Evolutionary conservation across 2,888 invertebrate genomes (phyloP).

Genomic region (Digitonthophagus gazella): DNA sequence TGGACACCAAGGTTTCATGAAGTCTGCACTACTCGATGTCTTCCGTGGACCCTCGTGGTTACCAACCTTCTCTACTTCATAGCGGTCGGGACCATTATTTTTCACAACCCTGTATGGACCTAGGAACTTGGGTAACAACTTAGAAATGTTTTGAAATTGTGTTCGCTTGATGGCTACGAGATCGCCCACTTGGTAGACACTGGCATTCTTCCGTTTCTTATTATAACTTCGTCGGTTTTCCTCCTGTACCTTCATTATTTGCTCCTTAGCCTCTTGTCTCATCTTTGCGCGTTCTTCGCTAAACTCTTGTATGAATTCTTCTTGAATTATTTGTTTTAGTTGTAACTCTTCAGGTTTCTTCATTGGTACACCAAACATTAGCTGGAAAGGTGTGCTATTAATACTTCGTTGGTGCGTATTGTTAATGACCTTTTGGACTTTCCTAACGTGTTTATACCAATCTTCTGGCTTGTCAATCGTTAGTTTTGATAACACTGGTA

Average conservation of each 20-base stretch:
- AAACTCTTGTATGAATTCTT: neutral
- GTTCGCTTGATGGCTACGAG: neutral
- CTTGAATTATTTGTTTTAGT: neutral
- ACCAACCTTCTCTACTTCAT: neutral
- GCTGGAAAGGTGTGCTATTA: neutral
- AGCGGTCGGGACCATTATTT: neutral
- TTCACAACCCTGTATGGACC: neutral
- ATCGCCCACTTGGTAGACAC: neutral
- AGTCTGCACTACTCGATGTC: too few relatives aligned
- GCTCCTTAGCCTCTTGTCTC: neutral
- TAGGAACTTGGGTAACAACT: too few relatives aligned
- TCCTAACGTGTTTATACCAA: neutral
- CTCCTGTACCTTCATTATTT: neutral
- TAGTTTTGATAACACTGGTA: conserved; percentile 18
- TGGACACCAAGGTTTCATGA: too few relatives aligned
- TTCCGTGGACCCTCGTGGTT: conserved; percentile 19
- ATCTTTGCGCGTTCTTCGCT: neutral
- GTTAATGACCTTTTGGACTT: too few relatives aligned
- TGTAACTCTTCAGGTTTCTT: neutral
- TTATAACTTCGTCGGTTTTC: neutral
- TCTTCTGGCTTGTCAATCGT: neutral
- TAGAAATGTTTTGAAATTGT: too few relatives aligned
- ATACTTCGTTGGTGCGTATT: neutral
- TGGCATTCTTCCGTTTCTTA: neutral
- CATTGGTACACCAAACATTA: neutral